phyloP scores from a whole-genome alignment of 2,113 vertebrate genomes.

The Erpornis zantholeuca region DNA sequence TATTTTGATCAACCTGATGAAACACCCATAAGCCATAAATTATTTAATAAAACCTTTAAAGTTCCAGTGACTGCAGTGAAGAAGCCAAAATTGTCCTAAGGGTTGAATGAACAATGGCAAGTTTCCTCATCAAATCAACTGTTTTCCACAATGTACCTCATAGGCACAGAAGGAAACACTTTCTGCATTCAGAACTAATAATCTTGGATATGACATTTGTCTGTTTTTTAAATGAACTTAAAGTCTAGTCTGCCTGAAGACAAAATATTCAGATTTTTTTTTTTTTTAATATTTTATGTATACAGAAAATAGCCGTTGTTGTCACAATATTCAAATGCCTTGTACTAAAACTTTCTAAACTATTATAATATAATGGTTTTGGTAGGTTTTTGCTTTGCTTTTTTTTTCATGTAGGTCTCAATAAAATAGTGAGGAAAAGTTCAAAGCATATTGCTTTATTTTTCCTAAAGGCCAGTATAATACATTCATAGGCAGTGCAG shows the following conservation, averaged over 20 bases:
- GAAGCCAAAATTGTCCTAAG: neutral
- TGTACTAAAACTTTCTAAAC: neutral
- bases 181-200: slow-evolving; percentile 13
- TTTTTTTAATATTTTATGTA: neutral
- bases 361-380: neutral
- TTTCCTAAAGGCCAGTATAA: neutral
- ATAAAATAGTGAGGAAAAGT: neutral
- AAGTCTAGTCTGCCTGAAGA: neutral
- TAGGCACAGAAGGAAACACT: neutral
- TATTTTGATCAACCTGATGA: neutral
- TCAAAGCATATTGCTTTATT: neutral
- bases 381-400: neutral
- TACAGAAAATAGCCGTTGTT: neutral
- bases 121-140: slow-evolving; percentile 2
- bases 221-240: slow-evolving; percentile 19
- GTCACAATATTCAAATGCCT: neutral
- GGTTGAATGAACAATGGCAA: neutral
- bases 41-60: slow-evolving; percentile 2
- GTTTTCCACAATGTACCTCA: neutral
- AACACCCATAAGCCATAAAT: neutral
- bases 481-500: neutral
- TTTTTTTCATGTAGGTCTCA: neutral
- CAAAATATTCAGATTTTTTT: neutral
- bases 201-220: neutral
- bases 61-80: neutral